Evolutionary conservation across 2,888 invertebrate species (phyloP).

Genomic region (Epinotia brunnichana): DNA sequence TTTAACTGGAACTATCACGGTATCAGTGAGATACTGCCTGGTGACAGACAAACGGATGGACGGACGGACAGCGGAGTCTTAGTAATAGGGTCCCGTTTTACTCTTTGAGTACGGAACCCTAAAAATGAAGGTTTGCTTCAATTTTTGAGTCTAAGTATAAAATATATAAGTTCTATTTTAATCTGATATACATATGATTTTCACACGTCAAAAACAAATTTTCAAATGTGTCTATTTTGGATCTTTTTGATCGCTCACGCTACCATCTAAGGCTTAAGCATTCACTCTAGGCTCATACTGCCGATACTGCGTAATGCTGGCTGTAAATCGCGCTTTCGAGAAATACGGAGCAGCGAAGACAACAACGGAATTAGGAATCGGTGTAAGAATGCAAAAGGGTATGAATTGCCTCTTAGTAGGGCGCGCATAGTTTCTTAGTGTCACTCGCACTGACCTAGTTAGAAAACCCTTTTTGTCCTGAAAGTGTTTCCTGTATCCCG

Average conservation of each 20-base stretch:
- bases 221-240: no score
- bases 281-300: slow-evolving; percentile 5
- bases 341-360: slow-evolving; percentile 19
- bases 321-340: slow-evolving; percentile 24
- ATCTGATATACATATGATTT: no score
- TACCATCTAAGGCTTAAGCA: not conserved
- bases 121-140: no score
- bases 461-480: slow-evolving; percentile 12
- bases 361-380: slow-evolving; percentile 24
- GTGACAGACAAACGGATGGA: no score
- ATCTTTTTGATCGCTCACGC: not conserved
- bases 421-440: slow-evolving; percentile 9
- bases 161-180: no score
- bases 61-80: no score
- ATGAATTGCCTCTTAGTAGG: slow-evolving; percentile 14
- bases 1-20: no score
- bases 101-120: no score
- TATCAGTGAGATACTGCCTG: no score
- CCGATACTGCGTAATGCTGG: slow-evolving; percentile 19
- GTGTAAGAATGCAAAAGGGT: slow-evolving; percentile 28
- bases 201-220: no score
- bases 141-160: no score
- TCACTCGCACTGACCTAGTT: slow-evolving; percentile 5
- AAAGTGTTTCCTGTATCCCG: not conserved
- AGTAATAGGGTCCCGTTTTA: no score